Conservation (phyloP, 2,113 vertebrate genomes). For the Parotia lawesii region DNA sequence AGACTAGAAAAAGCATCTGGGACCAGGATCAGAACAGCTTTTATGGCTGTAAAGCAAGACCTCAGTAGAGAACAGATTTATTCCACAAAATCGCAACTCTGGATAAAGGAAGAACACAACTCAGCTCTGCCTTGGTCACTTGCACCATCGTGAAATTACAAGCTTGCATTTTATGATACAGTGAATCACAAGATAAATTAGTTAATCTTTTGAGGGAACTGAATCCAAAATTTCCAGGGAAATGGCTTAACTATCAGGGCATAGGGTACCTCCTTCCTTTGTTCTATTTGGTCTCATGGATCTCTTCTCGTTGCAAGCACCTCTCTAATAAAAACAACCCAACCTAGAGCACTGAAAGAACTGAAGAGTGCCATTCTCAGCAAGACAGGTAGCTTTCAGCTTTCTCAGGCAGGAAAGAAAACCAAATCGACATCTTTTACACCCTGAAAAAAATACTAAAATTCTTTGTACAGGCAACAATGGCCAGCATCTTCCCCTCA, state of each 20-base stretch:
- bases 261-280: background rate
- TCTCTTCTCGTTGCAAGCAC: background rate
- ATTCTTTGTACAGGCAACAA: background rate
- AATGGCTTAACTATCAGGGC: background rate
- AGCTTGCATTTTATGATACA: background rate
- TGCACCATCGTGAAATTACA: background rate
- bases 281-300: background rate
- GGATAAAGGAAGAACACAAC: background rate
- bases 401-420: background rate
- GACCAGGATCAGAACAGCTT: background rate
- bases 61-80: background rate
- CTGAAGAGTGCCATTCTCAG: background rate
- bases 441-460: background rate
- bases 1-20: background rate
- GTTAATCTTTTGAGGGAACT: background rate
- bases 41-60: background rate
- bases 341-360: background rate
- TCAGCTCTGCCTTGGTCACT: background rate
- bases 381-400: background rate
- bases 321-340: background rate
- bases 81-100: background rate
- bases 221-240: background rate
- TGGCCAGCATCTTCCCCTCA: background rate
- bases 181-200: background rate
- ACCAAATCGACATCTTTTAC: background rate